Percentiles rank a stretch among this genome's conserved stretches.
These are phyloP conservation scores for Pseudomyrmex flavicornis DNA, from an alignment of 1,140 invertebrate species.

Conservation along the genomic window DNA sequence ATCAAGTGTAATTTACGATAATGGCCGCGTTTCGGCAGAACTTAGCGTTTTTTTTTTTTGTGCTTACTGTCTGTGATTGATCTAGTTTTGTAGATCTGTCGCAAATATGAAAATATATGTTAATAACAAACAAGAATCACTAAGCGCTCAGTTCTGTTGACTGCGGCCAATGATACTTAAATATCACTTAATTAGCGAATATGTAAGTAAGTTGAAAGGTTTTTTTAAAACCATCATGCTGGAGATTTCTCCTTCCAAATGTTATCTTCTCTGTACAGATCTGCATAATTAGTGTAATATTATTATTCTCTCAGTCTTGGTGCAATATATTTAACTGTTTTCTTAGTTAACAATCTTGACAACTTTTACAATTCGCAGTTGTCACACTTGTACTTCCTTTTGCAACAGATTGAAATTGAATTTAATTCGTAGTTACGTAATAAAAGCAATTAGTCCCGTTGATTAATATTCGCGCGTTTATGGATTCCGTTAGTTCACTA, in stretches of 20 bases:
- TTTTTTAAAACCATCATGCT: constrained; percentile 8
- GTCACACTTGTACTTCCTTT: neutral
- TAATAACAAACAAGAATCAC: too few relatives aligned
- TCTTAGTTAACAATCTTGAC: neutral
- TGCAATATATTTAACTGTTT: constrained; percentile 8
- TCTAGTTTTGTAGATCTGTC: too few relatives aligned
- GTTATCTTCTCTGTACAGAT: neutral
- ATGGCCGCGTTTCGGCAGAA: too few relatives aligned
- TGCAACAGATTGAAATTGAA: too few relatives aligned
- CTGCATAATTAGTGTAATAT: too few relatives aligned
- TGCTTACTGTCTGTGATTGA: too few relatives aligned
- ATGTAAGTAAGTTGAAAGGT: neutral
- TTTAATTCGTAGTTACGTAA: constrained; percentile 14
- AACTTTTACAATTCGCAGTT: neutral
- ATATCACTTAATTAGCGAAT: constrained; percentile 39
- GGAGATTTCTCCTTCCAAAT: neutral
- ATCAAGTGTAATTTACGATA: constrained; percentile 19
- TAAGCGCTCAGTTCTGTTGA: too few relatives aligned
- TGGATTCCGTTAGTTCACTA: neutral
- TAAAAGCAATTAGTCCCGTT: neutral
- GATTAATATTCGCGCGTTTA: neutral
- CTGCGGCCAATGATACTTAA: constrained; percentile 20
- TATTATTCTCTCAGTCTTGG: neutral
- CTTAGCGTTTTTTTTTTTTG: too few relatives aligned
- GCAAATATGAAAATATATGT: too few relatives aligned